These are phyloP conservation scores for Tipula confusa DNA, from an alignment of 2,888 invertebrate genomes.

Conservation along the genomic window DNA sequence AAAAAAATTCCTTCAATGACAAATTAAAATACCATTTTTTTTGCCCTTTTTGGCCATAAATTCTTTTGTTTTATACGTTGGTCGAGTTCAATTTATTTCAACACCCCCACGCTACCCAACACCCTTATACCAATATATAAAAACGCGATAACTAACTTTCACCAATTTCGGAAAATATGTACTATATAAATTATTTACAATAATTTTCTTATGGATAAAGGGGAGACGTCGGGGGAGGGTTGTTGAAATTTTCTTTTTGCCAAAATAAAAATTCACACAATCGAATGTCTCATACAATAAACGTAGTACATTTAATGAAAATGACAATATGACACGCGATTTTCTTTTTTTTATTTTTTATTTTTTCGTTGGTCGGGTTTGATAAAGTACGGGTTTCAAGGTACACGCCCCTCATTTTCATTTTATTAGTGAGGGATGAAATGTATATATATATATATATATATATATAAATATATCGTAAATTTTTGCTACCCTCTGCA, in stretches of 20 bases:
- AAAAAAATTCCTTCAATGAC: neutral
- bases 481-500: neutral
- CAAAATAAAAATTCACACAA: neutral
- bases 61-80: neutral
- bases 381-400: neutral
- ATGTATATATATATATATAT: no score
- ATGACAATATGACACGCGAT: conserved; percentile 25
- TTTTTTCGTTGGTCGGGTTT: neutral
- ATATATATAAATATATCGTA: no score
- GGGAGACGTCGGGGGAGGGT: neutral
- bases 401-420: neutral
- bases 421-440: neutral
- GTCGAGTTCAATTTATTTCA: neutral
- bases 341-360: no score
- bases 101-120: neutral
- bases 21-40: neutral
- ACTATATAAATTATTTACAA: neutral
- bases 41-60: conserved; percentile 25
- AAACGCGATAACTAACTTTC: neutral
- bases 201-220: neutral
- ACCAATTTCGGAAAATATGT: neutral
- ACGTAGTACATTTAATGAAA: neutral
- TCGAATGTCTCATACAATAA: neutral
- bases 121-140: neutral
- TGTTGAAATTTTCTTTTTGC: neutral